phyloP scores from a whole-genome alignment of 1,140 invertebrate species.

The Batillaria attramentaria region DNA sequence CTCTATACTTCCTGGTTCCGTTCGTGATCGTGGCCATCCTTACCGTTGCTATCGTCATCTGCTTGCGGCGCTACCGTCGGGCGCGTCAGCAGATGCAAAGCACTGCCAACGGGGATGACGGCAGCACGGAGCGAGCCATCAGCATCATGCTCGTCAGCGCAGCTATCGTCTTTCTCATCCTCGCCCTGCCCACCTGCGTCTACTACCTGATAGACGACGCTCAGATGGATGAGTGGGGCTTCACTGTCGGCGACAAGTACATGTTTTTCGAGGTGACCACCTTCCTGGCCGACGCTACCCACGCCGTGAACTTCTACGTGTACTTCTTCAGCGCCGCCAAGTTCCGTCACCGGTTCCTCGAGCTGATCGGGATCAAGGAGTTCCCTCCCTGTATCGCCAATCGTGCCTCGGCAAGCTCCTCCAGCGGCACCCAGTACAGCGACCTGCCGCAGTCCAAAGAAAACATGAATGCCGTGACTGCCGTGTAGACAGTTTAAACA shows the following conservation, averaged over 20 bases:
- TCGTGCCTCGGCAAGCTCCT: too few species aligned
- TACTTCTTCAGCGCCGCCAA: conserved; percentile 39
- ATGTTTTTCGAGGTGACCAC: conserved; percentile 31
- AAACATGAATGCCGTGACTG: too few species aligned
- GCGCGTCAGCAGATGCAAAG: not conserved
- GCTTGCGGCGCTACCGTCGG: not conserved
- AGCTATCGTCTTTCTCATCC: conserved; percentile 37
- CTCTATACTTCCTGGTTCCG: conserved; percentile 27
- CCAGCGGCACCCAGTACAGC: too few species aligned
- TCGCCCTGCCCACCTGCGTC: conserved; percentile 39
- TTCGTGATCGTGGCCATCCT: conserved; percentile 23
- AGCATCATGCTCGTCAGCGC: conserved; percentile 43
- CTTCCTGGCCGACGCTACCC: conserved; percentile 35
- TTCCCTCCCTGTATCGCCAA: too few species aligned
- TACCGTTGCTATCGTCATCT: conserved; percentile 32
- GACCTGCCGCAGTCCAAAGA: too few species aligned
- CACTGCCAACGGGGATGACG: not conserved
- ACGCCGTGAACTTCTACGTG: conserved; percentile 48
- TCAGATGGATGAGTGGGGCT: not conserved
- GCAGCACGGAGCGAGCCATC: conserved; percentile 20
- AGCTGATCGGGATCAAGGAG: too few species aligned
- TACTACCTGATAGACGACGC: conserved; percentile 21
- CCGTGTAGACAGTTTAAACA: too few species aligned
- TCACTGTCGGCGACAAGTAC: not conserved
- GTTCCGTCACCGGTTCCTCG: conserved; percentile 38